phyloP scores from a whole-genome alignment of 2,113 vertebrate species.

The Salvator merianae region DNA sequence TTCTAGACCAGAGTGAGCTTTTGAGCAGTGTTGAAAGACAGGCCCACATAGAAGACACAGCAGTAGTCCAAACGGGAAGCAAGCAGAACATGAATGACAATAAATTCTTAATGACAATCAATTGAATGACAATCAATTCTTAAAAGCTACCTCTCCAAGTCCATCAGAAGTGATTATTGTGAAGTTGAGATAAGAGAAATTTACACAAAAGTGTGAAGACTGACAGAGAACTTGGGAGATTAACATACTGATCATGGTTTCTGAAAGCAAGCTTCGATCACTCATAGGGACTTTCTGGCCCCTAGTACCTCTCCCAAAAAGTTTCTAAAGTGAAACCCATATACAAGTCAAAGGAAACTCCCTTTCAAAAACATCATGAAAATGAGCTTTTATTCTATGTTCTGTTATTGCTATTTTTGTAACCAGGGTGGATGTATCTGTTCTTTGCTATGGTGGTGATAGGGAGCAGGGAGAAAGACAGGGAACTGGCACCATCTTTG shows the following conservation, averaged over 20 bases:
- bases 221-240: neutral
- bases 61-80: neutral
- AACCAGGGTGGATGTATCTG: neutral
- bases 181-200: neutral
- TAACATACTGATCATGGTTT: neutral
- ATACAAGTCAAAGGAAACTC: neutral
- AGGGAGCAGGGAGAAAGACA: neutral
- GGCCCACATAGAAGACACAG: neutral
- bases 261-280: neutral
- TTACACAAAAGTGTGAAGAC: neutral
- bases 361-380: neutral
- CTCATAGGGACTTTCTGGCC: neutral
- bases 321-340: neutral
- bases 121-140: no score
- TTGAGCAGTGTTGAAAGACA: neutral
- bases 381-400: slow-evolving; percentile 6
- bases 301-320: neutral
- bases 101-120: no score
- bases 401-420: neutral
- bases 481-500: slow-evolving; percentile 19
- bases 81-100: neutral
- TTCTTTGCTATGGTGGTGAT: neutral
- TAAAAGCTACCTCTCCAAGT: no score
- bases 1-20: neutral
- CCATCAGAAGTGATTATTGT: no score